Percentiles rank a stretch among this genome's conserved stretches.
These are phyloP conservation scores for Tachina fera DNA, from an alignment of 2,888 invertebrate genomes.

Conservation along the genomic window DNA sequence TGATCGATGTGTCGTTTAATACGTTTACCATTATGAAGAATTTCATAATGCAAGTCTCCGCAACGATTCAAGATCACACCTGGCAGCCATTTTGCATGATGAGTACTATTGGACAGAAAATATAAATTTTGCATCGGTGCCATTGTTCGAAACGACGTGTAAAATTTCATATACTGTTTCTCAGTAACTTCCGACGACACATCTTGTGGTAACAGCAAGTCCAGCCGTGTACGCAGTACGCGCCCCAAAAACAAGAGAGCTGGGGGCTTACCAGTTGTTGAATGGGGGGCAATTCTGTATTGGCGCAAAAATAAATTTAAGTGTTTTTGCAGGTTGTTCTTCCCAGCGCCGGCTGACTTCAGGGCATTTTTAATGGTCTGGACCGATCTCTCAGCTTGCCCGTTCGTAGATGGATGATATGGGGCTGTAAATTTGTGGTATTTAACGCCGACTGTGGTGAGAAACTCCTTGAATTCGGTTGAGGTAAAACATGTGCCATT, in stretches of 20 bases:
- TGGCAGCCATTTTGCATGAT: slow-evolving; percentile 55
- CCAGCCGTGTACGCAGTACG: background rate
- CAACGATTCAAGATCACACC: slow-evolving; percentile 35
- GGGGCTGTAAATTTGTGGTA: slow-evolving; percentile 32
- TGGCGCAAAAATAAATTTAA: slow-evolving; percentile 30
- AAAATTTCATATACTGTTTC: slow-evolving; percentile 43
- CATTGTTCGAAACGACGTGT: slow-evolving; percentile 40
- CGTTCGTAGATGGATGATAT: slow-evolving; percentile 27
- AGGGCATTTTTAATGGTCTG: slow-evolving; percentile 20
- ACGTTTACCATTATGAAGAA: slow-evolving; percentile 27
- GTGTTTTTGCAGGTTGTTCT: slow-evolving; percentile 11
- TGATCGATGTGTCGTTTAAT: slow-evolving; percentile 43
- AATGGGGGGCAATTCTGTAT: slow-evolving; percentile 45
- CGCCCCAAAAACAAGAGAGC: slow-evolving; percentile 13
- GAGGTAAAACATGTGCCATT: background rate
- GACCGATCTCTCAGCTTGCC: slow-evolving; percentile 38
- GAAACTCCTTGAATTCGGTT: slow-evolving; percentile 8
- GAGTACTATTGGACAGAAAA: slow-evolving; percentile 40
- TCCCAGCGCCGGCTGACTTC: background rate
- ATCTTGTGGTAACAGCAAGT: slow-evolving; percentile 29
- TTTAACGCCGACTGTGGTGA: slow-evolving; percentile 11
- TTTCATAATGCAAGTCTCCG: slow-evolving; percentile 57
- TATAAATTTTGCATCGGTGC: slow-evolving; percentile 34
- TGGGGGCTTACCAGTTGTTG: slow-evolving; percentile 32
- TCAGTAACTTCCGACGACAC: background rate